These are phyloP conservation scores for Ctenochaetus hawaiiensis DNA, from an alignment of 2,797 vertebrate species.

Conservation along the genomic window DNA sequence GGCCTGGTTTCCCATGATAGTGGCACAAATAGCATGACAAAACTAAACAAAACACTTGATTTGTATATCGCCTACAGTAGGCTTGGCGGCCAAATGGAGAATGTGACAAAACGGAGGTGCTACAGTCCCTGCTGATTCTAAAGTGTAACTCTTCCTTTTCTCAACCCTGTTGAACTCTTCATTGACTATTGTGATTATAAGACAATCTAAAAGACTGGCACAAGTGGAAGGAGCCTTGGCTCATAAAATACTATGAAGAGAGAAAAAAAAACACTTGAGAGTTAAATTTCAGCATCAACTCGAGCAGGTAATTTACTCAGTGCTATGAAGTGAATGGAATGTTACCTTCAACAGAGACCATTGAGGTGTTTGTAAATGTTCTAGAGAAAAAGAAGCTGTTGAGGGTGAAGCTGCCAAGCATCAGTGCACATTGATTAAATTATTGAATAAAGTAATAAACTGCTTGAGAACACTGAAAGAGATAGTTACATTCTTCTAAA, in stretches of 20 bases:
- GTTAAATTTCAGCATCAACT: not conserved
- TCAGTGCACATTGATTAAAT: conserved; percentile 16
- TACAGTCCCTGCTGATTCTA: no score
- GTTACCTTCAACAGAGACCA: not conserved
- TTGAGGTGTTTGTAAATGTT: no score
- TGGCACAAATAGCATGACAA: no score
- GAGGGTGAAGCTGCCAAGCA: not conserved
- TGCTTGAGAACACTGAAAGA: not conserved
- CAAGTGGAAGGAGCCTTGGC: not conserved
- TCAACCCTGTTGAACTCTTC: not conserved
- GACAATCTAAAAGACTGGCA: not conserved
- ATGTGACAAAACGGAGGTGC: no score
- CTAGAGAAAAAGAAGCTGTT: not conserved
- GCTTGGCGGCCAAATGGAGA: no score
- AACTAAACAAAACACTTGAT: no score
- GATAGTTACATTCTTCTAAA: no score
- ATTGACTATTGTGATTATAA: not conserved
- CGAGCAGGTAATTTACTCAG: conserved; percentile 4
- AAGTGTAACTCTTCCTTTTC: no score
- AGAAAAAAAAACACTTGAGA: not conserved
- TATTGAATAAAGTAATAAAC: not conserved
- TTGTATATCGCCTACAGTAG: no score
- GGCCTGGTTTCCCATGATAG: no score
- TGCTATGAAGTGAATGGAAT: not conserved
- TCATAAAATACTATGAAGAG: not conserved